phyloP scores from a whole-genome alignment of 2,888 invertebrate genomes.

The Epinotia ramella region DNA sequence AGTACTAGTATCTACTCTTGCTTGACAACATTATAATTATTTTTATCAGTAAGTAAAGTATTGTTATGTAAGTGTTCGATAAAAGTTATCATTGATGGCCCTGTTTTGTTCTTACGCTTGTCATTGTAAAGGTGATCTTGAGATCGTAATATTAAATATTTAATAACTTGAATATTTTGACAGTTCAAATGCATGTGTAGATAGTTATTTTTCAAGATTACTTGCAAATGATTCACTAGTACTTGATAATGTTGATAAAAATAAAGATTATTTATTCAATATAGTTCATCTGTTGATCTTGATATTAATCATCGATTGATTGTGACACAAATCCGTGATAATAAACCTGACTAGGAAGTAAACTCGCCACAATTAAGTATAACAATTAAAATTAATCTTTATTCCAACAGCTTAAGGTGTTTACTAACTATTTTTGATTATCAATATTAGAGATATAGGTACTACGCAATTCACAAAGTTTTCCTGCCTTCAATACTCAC shows the following conservation, averaged over 20 bases:
- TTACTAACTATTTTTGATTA: background rate
- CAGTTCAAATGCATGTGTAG: background rate
- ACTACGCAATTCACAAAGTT: background rate
- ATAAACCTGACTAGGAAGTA: slow-evolving; percentile 38
- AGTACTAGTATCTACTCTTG: background rate
- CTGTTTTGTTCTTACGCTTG: background rate
- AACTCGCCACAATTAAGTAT: background rate
- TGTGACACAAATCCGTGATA: slow-evolving; percentile 37
- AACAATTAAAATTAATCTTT: slow-evolving; percentile 1
- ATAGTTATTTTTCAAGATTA: background rate
- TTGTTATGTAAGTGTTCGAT: slow-evolving; percentile 12
- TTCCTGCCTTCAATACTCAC: background rate
- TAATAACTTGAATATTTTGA: background rate
- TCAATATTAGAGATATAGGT: background rate
- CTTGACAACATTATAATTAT: background rate
- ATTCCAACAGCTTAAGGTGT: slow-evolving; percentile 1
- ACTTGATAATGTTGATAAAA: background rate
- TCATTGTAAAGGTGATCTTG: background rate
- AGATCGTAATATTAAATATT: background rate
- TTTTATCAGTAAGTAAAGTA: slow-evolving; percentile 4
- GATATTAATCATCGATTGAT: slow-evolving; percentile 10
- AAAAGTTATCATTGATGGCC: slow-evolving; percentile 12
- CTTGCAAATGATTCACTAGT: background rate
- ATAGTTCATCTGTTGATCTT: background rate
- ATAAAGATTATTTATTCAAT: background rate